Conservation (phyloP, 2,888 invertebrate genomes). For the Acholoe squamosa region DNA sequence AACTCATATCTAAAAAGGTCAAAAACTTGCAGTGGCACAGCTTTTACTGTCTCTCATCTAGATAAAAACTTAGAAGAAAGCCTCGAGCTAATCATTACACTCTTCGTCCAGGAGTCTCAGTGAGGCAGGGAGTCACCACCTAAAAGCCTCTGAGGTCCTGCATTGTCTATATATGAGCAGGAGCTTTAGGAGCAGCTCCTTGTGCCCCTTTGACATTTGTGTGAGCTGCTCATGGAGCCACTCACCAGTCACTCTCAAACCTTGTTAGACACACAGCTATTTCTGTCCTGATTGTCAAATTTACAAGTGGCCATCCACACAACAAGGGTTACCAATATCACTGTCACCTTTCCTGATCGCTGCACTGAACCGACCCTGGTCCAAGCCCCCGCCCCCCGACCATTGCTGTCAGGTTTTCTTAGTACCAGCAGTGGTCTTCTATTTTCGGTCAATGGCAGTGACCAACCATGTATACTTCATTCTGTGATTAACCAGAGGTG, state of each 20-base stretch:
- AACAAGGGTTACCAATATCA: background rate
- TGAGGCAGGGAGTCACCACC: no score
- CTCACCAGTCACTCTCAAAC: background rate
- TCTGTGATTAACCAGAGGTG: no score
- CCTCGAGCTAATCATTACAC: background rate
- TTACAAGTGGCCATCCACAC: background rate
- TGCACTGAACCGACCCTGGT: no score
- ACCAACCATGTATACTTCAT: no score
- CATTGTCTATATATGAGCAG: no score
- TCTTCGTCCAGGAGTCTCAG: no score
- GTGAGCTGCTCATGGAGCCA: background rate
- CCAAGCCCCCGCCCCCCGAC: no score
- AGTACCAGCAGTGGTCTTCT: no score
- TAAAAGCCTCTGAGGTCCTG: no score
- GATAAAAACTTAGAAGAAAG: slow-evolving; percentile 4
- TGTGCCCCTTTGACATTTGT: slow-evolving; percentile 22
- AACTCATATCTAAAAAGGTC: no score
- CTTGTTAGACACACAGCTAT: slow-evolving; percentile 36
- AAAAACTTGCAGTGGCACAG: background rate
- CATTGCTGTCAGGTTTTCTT: no score
- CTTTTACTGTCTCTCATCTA: background rate
- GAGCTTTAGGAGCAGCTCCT: background rate
- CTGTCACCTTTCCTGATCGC: background rate
- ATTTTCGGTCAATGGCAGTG: no score
- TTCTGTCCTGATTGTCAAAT: background rate